phyloP scores from a whole-genome alignment of 2,113 vertebrate species.

The Uria lomvia region DNA sequence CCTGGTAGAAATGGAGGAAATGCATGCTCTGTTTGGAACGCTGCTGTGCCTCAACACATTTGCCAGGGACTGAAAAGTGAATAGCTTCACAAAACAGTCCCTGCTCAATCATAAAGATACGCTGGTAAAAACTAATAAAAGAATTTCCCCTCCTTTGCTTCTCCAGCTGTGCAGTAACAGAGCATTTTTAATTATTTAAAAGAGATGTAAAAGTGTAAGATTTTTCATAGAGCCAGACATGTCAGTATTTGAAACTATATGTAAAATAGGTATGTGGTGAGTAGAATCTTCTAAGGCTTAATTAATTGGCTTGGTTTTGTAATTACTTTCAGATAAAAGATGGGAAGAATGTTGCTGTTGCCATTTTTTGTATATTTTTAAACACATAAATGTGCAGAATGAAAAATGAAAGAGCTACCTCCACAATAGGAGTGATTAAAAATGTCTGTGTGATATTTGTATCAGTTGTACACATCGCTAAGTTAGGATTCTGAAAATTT shows the following conservation, averaged over 20 bases:
- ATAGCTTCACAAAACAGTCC: background rate
- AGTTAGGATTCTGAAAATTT: background rate
- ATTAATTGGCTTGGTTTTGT: background rate
- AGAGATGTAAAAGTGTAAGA: background rate
- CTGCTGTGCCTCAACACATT: background rate
- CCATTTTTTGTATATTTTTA: background rate
- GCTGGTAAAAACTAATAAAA: background rate
- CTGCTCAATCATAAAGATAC: background rate
- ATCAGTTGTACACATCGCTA: background rate
- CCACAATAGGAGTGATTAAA: background rate
- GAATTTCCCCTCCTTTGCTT: background rate
- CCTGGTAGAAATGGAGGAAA: background rate
- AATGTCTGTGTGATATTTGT: background rate
- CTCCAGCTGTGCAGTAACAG: background rate
- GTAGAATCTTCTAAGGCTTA: background rate
- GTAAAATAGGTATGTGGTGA: background rate
- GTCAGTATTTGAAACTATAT: background rate
- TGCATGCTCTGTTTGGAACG: background rate
- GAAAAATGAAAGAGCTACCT: background rate
- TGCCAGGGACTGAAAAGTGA: background rate
- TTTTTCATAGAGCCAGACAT: background rate
- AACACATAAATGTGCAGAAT: background rate
- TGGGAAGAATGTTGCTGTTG: background rate
- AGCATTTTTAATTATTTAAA: background rate
- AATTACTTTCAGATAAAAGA: background rate